Evolutionary conservation across 2,113 vertebrate genomes (phyloP).

Genomic region (Mesocricetus auratus): DNA sequence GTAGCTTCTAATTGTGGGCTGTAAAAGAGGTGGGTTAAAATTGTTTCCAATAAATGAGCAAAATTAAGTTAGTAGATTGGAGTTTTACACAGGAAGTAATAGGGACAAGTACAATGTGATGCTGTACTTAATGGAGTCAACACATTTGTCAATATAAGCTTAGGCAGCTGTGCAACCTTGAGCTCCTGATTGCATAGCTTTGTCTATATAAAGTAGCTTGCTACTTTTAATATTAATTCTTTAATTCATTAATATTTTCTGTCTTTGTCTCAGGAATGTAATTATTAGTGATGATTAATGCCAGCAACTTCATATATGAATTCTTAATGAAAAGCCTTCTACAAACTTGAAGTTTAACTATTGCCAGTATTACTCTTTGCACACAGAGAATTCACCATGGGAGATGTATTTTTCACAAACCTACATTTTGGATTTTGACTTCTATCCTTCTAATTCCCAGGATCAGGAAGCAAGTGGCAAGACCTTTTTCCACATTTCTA

Average conservation of each 20-base stretch:
- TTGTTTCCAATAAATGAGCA: not conserved
- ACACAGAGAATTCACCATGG: not conserved
- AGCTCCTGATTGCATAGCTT: not conserved
- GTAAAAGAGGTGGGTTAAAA: not conserved
- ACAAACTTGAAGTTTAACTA: slow-evolving; percentile 23
- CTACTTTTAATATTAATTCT: not conserved
- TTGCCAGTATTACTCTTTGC: not conserved
- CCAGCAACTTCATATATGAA: slow-evolving; percentile 36
- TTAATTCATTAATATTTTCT: not conserved
- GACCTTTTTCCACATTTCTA: slow-evolving; percentile 70
- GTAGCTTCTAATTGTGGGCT: not conserved
- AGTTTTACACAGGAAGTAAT: not conserved
- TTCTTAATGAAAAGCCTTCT: slow-evolving; percentile 14
- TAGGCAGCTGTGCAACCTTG: not conserved
- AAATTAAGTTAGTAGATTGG: not conserved
- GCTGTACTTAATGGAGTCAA: not conserved
- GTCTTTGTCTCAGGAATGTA: not conserved
- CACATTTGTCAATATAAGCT: not conserved
- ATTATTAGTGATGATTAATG: not conserved
- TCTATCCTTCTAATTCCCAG: slow-evolving; percentile 44
- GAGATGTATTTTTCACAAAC: not conserved
- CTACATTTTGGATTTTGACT: slow-evolving; percentile 62
- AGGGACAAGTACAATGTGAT: not conserved
- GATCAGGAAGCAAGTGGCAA: slow-evolving; percentile 61
- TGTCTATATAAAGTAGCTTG: not conserved